Base-by-base conservation (phyloP, 2,888 invertebrate species). In the Colostygia pectinataria region DNA sequence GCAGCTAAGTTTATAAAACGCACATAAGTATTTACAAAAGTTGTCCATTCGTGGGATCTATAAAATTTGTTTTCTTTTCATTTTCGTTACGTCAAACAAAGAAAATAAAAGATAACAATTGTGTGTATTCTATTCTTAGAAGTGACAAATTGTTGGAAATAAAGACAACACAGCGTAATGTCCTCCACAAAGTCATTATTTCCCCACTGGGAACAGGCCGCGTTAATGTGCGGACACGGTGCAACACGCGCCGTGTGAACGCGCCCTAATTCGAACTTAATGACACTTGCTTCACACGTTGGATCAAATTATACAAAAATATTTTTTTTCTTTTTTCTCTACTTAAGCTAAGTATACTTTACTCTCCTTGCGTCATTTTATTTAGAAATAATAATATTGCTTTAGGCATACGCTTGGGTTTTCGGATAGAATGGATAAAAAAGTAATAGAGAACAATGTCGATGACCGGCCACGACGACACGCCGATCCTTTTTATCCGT, bases 231-330 rank as follows among this genome's bases (percentile, higher is more conserved):
- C 20, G 14, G 37, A 45, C 34, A 47, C 48, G 46, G 39, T 52
- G 48, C 43, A 40, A 33, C 39, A 38, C 46, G 43, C 40, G 37
- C 31, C 52, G 57, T 56, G 55, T 55, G 56, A 46, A 36, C 43
- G 24, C 45, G 38, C 46, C 57, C 45, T 71, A 59, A 66, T 66
- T 51, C 61, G 46, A 54, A 53, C 65, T 70, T 63, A 63, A 72
- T 72, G 57, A 65, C 63, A 46, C 18, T 52, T 32, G 34, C 38
- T 36, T 38, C 43, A 29, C 40, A 31, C 46, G 33, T 42, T 40
- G 36, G 39, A 37, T n/a, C n/a, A n/a, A 36, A 29, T 55, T 43
- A 23, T 13, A 7, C 24, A 37, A 33, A 12, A n/a, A 15, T 32
- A 23, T 25, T 32, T n/a, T 15, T 5, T 20, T 20, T 20, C 6